These are phyloP conservation scores for human DNA, from an alignment of 2,113 vertebrate genomes.

Conservation along the genomic window GRCh38 chr2:233034501-233035000, in stretches of 20 bases:
- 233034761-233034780: rapidly evolving
- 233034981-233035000: slow-evolving; percentile 76
- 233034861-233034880: slow-evolving; percentile 84
- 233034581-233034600: slow-evolving; percentile 82
- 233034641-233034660: slow-evolving; percentile 90
- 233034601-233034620: slow-evolving; percentile 90
- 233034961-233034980: slow-evolving; percentile 93
- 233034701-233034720: slow-evolving; percentile 86
- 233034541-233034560: slow-evolving; percentile 65
- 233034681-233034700: slow-evolving; percentile 77
- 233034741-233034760: slow-evolving; percentile 87
- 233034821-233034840: slow-evolving; percentile 87
- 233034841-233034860: slow-evolving; percentile 89
- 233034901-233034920: slow-evolving; percentile 92
- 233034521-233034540: slow-evolving; percentile 87
- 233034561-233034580: slow-evolving; percentile 91
- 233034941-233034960: slow-evolving; percentile 84
- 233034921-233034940: slow-evolving; percentile 85
- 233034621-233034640: slow-evolving; percentile 81
- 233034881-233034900: slow-evolving; percentile 86
- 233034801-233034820: slow-evolving; percentile 87
- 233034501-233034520: slow-evolving; percentile 88
- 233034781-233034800: slow-evolving; percentile 89
- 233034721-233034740: slow-evolving; percentile 92
- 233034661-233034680: slow-evolving; percentile 84